These are phyloP conservation scores for Crypturellus tataupa DNA, from an alignment of 2,797 vertebrate species.

Conservation along the genomic window DNA sequence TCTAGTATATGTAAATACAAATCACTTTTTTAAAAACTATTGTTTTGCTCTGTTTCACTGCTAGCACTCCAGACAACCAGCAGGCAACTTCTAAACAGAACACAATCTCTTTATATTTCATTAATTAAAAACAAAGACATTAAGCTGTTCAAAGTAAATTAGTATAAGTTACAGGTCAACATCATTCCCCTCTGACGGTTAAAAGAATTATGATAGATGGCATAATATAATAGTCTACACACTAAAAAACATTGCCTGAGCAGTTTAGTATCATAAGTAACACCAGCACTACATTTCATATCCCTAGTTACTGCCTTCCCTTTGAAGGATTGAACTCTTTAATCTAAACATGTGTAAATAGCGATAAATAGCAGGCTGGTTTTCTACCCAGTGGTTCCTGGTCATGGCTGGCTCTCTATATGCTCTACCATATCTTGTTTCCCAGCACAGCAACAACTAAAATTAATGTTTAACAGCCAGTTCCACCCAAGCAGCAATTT, in stretches of 20 bases:
- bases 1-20: neutral
- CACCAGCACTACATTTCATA: neutral
- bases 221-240: neutral
- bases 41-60: neutral
- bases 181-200: neutral
- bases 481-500: neutral
- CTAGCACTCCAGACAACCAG: neutral
- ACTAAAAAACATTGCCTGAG: neutral
- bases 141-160: neutral
- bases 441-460: neutral
- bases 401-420: neutral
- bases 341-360: neutral
- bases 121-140: neutral
- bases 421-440: neutral
- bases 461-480: neutral
- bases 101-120: neutral
- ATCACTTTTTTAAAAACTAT: neutral
- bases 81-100: neutral
- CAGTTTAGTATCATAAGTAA: neutral
- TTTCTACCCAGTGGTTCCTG: neutral
- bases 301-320: neutral
- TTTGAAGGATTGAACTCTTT: conserved; percentile 26
- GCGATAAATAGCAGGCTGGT: neutral
- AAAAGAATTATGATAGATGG: neutral
- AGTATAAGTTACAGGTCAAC: neutral